phyloP scores from a whole-genome alignment of 2,888 invertebrate species.

The Tipula unca region DNA sequence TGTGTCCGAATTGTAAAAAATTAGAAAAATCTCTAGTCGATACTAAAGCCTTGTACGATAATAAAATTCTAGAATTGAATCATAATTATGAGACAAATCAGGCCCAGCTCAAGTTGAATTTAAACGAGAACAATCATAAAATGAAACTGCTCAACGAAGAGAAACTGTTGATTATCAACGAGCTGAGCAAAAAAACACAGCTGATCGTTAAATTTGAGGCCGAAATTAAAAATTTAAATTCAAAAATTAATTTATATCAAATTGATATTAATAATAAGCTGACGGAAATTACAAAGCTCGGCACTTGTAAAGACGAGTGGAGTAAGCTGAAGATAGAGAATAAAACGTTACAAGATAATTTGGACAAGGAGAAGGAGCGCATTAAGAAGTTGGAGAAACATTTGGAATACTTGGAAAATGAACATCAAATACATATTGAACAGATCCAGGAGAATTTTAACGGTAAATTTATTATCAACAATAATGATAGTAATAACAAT shows the following conservation, averaged over 20 bases:
- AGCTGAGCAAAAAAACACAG: not conserved
- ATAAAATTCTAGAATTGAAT: not conserved
- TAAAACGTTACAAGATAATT: conserved; percentile 45
- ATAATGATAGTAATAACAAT: not conserved
- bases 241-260: conserved; percentile 14
- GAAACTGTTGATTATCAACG: not conserved
- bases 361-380: conserved; percentile 57
- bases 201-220: not conserved
- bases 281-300: not conserved
- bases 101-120: not conserved
- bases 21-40: conserved; percentile 17
- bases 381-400: conserved; percentile 62
- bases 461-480: not conserved
- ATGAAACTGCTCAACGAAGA: not conserved
- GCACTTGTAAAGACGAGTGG: conserved; percentile 32
- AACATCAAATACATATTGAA: conserved; percentile 75
- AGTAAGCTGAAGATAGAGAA: conserved; percentile 37
- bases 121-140: not conserved
- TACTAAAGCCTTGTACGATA: not conserved
- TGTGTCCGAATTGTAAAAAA: not conserved
- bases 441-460: conserved; percentile 54
- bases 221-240: not conserved
- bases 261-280: not conserved
- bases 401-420: conserved; percentile 66
- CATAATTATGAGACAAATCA: not conserved